A percentile compares a stretch with the other conserved stretches of the same genome.
Evolutionary conservation across 2,113 vertebrate species (phyloP).

Genomic region (Noturus placidus): DNA sequence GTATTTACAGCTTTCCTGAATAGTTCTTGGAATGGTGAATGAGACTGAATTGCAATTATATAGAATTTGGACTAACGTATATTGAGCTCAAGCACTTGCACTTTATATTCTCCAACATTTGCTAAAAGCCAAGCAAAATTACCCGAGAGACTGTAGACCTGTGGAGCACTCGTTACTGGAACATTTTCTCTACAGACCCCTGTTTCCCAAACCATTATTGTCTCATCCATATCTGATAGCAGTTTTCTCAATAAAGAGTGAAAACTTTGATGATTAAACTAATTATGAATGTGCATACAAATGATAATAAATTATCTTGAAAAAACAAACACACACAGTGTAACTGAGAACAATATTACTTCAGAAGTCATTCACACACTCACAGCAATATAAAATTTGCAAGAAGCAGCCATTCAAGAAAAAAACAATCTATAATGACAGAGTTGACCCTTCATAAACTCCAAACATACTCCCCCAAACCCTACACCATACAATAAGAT

Average conservation of each 20-base stretch:
- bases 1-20: neutral
- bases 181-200: neutral
- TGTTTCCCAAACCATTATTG: neutral
- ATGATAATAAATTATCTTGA: neutral
- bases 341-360: neutral
- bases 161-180: neutral
- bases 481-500: neutral
- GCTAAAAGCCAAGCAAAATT: neutral
- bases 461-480: neutral
- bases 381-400: neutral
- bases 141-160: neutral
- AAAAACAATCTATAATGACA: neutral
- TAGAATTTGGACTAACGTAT: neutral
- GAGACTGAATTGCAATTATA: neutral
- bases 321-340: neutral
- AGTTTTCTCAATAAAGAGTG: neutral
- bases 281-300: neutral
- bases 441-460: neutral
- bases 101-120: neutral
- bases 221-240: neutral
- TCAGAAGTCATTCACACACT: neutral
- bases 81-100: neutral
- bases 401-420: neutral
- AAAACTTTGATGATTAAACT: neutral
- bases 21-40: neutral